Evolutionary conservation across 1,140 invertebrate species (phyloP).

Genomic region (Dryas iulia): DNA sequence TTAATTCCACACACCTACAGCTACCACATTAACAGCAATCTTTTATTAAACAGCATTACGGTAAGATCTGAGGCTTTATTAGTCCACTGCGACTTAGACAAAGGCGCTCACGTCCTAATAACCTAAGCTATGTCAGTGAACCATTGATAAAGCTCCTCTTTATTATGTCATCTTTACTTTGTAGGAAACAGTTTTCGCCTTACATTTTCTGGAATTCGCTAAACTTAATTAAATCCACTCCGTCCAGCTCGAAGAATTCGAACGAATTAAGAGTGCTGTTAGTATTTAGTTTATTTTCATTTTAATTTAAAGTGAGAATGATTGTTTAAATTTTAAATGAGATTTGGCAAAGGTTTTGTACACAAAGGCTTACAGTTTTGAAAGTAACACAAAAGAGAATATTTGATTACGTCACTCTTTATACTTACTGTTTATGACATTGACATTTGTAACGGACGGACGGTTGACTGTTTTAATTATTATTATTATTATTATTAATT

Average conservation of each 20-base stretch:
- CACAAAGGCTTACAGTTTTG: background rate
- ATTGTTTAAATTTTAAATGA: conserved; percentile 9
- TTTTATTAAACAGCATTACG: conserved; percentile 46
- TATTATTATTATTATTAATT: background rate
- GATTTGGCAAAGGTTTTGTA: background rate
- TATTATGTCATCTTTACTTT: conserved; percentile 26
- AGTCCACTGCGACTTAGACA: conserved; percentile 31
- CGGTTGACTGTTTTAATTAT: background rate
- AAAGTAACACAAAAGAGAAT: background rate
- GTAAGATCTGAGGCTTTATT: conserved; percentile 38
- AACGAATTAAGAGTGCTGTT: conserved; percentile 17
- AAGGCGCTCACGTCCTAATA: conserved; percentile 30
- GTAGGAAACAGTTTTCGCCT: conserved; percentile 20
- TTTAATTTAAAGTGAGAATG: conserved; percentile 12
- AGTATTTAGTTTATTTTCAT: conserved; percentile 17
- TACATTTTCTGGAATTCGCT: conserved; percentile 19
- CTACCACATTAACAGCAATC: background rate
- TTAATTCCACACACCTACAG: background rate
- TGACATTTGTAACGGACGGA: background rate
- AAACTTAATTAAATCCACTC: conserved; percentile 24
- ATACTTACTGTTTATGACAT: conserved; percentile 1
- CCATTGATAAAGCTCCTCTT: conserved; percentile 18
- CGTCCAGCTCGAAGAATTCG: conserved; percentile 17
- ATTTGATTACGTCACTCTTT: conserved; percentile 5
- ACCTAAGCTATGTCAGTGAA: conserved; percentile 25